Conservation (phyloP, 2,888 invertebrate species). For the Acleris holmiana region DNA sequence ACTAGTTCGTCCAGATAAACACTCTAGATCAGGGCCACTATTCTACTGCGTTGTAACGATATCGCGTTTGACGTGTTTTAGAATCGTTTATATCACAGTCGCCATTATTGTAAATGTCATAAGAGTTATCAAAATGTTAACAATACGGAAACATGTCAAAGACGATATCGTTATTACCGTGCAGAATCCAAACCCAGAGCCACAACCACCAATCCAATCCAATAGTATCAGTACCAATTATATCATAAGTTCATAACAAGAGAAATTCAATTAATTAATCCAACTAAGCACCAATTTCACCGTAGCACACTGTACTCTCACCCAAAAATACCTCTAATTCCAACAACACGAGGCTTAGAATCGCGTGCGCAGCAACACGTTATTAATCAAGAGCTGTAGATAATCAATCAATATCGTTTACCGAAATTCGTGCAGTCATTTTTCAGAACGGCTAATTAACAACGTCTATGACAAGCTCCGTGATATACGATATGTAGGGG, state of each 20-base stretch:
- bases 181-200: too few species aligned
- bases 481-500: neutral
- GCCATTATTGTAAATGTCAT: too few species aligned
- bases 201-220: neutral
- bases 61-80: too few species aligned
- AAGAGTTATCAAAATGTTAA: too few species aligned
- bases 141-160: too few species aligned
- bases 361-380: neutral
- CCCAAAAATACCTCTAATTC: too few species aligned
- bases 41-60: too few species aligned
- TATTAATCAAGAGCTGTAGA: constrained; percentile 33
- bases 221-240: neutral
- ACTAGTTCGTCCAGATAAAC: too few species aligned
- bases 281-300: constrained; percentile 22
- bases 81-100: too few species aligned
- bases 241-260: constrained; percentile 7
- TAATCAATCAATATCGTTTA: constrained; percentile 38
- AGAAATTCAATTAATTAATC: constrained; percentile 10
- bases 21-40: too few species aligned
- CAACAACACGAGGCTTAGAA: too few species aligned
- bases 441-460: constrained; percentile 36
- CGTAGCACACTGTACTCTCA: neutral
- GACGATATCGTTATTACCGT: too few species aligned
- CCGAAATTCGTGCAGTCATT: constrained; percentile 30
- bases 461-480: constrained; percentile 12